Percentiles rank a stretch among this genome's conserved stretches.
phyloP scores from a whole-genome alignment of 2,888 invertebrate genomes.

The Rhyacophila evoluta region DNA sequence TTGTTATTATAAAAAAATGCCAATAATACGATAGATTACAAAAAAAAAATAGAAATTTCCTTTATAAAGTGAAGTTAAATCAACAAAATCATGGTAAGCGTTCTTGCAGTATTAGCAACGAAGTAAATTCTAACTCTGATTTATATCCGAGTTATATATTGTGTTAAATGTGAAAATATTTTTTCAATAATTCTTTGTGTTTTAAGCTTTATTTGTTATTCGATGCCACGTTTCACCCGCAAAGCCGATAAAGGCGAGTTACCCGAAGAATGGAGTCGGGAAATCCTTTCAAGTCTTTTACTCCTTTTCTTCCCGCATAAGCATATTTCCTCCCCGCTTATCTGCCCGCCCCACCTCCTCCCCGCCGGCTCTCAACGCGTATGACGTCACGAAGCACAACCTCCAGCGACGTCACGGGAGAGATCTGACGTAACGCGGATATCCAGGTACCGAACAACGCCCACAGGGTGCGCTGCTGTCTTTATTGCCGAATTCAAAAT shows the following conservation, averaged over 20 bases:
- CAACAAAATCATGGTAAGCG: too few species aligned
- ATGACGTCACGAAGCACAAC: slow-evolving; percentile 10
- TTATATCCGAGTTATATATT: too few species aligned
- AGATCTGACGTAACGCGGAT: slow-evolving; percentile 11
- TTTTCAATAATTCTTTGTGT: slow-evolving; percentile 9
- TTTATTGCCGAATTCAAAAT: slow-evolving; percentile 1
- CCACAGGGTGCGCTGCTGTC: not conserved
- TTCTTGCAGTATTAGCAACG: too few species aligned
- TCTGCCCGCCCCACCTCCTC: not conserved
- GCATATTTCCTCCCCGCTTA: slow-evolving; percentile 19
- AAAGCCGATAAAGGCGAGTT: slow-evolving; percentile 24
- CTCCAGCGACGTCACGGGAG: not conserved
- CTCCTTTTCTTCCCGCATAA: slow-evolving; percentile 20
- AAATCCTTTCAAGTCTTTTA: slow-evolving; percentile 18
- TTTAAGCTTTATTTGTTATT: slow-evolving; percentile 16
- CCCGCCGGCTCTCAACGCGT: not conserved
- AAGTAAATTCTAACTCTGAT: too few species aligned
- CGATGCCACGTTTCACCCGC: slow-evolving; percentile 3
- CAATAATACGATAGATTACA: too few species aligned
- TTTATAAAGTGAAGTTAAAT: too few species aligned
- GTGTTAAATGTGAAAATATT: not conserved
- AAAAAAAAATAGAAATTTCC: too few species aligned
- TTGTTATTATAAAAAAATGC: too few species aligned
- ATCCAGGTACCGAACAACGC: not conserved
- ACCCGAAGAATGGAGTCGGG: slow-evolving; percentile 7